Evolutionary conservation across 1,140 invertebrate species (phyloP), one percentile per base, ranked within the genome.

Genomic region (Ericerus pela): DNA sequence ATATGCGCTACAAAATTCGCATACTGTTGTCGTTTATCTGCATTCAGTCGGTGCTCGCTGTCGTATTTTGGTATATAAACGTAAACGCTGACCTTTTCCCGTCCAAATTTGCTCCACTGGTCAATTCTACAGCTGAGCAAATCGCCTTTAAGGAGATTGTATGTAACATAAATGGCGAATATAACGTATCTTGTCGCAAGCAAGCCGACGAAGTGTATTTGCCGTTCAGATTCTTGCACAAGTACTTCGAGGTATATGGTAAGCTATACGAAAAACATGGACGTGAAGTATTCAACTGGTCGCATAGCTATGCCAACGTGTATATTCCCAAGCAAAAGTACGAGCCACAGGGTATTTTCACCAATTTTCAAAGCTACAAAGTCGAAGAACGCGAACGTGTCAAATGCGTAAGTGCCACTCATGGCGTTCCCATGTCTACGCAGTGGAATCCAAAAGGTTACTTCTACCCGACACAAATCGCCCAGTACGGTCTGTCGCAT

Each of bases 381-480:
- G 94, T 97, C 0, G 94, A 97, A 73, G 84, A 84, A 0, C 75
- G 95, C 33, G 92, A 96, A 63, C 72, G 94, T 47, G 94, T 99
- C 0, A 95, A 96, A 72, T 96, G 91, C 68, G 83, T 99, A 60
- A 93, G 86, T 69, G 92, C 85, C 0, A 80, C 78, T 12, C 85
- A 94, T 66, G 90, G 88, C 56, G 90, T 96, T 8, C 91, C 94
- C 0, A 80, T 97, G 31, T 94, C 90, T 1, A 93, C 83, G 0
- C 94, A 97, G 66, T 98, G 94, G 94, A 85, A 91, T 58, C 84
- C 81, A 22, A 77, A 79, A 43, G 94, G 92, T 0, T 96, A 98
- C 70, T 94, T 84, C 68, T 99, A 99, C 73, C 93, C 95, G 0
- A 97, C 95, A 1, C 96, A 99, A 75, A 96, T 99, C 60, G 92